Evolutionary conservation across 2,797 vertebrate species (phyloP), one percentile per base, ranked within the genome.

Genomic region (Ispidina picta): DNA sequence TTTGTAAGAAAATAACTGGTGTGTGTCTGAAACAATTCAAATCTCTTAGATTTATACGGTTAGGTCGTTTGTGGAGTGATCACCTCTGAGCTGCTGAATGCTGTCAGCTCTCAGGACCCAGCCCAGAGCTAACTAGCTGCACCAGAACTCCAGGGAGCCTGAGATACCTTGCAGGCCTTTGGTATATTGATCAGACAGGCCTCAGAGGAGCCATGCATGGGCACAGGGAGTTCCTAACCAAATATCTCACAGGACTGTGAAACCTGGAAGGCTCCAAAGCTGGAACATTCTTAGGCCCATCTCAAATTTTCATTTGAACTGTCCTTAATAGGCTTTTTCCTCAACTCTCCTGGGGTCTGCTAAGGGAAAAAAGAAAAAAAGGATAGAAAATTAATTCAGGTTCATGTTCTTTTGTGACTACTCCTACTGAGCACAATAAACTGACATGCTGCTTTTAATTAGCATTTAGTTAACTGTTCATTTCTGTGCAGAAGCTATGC

Each of bases 361-460:
- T 56, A 58, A 49, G 6, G 3, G 5, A 15, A 7, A 21, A 41
- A 37, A 22, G 55, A 37, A 37, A 48, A 60, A 37, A 20, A 23
- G 8, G 16, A 66, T 44, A 71, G 86, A 83, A 94, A 92, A 83
- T 79, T 95, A 92, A 97, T 96, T 96, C 91, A 94, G 71, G 68
- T 92, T 93, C 63, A 64, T 63, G 82, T 88, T 96, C 91, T 92
- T 96, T 91, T 93, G 90, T 93, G 92, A 54, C 77, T 83, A 55
- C 51, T 94, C 92, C 95, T 92, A 88, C 94, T 86, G 93, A 82
- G 96, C 75, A 84, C 77, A 89, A 90, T 93, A 96, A 96, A 96
- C 81, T 56, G 43, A 83, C 90, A 93, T 88, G 89, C 92, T 93
- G 93, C 26, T 96, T 96, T 96, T 96, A 95, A 96, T 96, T 96